These are phyloP conservation scores for Galeopterus variegatus DNA, from an alignment of 2,113 vertebrate species.

Conservation along the genomic window DNA sequence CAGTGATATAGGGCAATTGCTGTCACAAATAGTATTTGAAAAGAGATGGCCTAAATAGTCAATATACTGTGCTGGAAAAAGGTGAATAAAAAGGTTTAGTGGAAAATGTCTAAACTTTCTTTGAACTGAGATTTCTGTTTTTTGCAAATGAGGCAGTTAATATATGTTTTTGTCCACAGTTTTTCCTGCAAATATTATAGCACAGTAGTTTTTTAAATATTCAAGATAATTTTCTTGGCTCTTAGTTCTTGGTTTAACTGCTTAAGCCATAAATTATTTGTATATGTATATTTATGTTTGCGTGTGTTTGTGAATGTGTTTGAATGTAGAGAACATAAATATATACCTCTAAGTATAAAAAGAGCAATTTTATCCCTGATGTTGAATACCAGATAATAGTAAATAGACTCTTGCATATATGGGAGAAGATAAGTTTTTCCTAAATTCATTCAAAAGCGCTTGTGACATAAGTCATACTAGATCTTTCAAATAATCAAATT, in stretches of 20 bases:
- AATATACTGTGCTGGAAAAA: slow-evolving; percentile 69
- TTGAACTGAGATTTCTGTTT: slow-evolving; percentile 3
- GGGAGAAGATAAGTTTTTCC: background rate
- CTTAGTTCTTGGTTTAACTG: slow-evolving; percentile 15
- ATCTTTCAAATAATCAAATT: background rate
- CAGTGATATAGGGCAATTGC: slow-evolving; percentile 74
- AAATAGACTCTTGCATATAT: background rate
- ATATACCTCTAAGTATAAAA: background rate
- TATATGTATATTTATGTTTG: background rate
- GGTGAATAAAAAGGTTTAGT: slow-evolving; percentile 68
- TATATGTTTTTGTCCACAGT: slow-evolving; percentile 72
- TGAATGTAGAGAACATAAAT: slow-evolving; percentile 64
- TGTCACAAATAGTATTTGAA: slow-evolving; percentile 77
- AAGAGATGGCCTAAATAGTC: slow-evolving; percentile 77
- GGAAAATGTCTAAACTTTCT: slow-evolving; percentile 79
- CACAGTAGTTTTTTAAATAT: slow-evolving; percentile 29
- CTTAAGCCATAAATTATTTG: slow-evolving; percentile 40
- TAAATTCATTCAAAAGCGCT: background rate
- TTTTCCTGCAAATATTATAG: slow-evolving; percentile 72
- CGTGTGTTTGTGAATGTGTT: background rate
- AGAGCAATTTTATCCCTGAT: slow-evolving; percentile 38
- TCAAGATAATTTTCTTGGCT: slow-evolving; percentile 68
- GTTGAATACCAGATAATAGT: background rate
- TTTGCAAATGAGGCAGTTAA: slow-evolving; percentile 78
- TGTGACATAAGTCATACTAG: background rate